Conservation (phyloP, 92 coral and sea anemone species). For the Epizoanthus rinbou region DNA sequence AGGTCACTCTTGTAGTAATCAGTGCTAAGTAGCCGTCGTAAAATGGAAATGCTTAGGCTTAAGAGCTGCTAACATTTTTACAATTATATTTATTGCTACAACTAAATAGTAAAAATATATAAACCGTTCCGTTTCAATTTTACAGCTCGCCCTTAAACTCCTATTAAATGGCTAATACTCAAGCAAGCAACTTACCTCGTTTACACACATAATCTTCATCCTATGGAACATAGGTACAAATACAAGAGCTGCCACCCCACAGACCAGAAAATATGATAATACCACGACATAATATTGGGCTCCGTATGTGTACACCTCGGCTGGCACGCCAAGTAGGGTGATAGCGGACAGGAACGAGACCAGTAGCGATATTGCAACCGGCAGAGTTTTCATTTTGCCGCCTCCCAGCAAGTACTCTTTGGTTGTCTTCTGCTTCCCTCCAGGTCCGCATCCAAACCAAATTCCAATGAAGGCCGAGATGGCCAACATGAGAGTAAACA, state of each 20-base stretch:
- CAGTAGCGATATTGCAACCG: slow-evolving; percentile 67
- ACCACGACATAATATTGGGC: slow-evolving; percentile 41
- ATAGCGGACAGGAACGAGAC: slow-evolving; percentile 73
- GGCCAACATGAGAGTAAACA: slow-evolving; percentile 61
- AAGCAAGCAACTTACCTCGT: slow-evolving; percentile 46
- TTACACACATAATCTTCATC: slow-evolving; percentile 42
- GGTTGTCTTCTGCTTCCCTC: slow-evolving; percentile 62
- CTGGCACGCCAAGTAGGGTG: slow-evolving; percentile 68
- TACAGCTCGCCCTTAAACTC: too few relatives aligned
- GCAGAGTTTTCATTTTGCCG: slow-evolving; percentile 54
- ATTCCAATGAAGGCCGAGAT: slow-evolving; percentile 66
- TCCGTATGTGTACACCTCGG: slow-evolving; percentile 68
- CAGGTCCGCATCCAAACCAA: slow-evolving; percentile 49
- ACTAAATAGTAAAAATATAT: too few relatives aligned
- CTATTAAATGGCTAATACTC: too few relatives aligned
- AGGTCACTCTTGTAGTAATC: too few relatives aligned
- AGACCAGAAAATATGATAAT: slow-evolving; percentile 25
- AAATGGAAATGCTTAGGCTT: too few relatives aligned
- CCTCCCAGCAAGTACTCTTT: slow-evolving; percentile 60
- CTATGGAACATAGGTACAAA: slow-evolving; percentile 59
- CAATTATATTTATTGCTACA: too few relatives aligned
- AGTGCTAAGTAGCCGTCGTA: too few relatives aligned
- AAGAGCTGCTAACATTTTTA: too few relatives aligned
- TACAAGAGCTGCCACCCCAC: slow-evolving; percentile 31
- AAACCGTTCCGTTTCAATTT: too few relatives aligned